Base-by-base conservation (phyloP, 2,888 invertebrate species). In the Melinaea marsaeus region DNA sequence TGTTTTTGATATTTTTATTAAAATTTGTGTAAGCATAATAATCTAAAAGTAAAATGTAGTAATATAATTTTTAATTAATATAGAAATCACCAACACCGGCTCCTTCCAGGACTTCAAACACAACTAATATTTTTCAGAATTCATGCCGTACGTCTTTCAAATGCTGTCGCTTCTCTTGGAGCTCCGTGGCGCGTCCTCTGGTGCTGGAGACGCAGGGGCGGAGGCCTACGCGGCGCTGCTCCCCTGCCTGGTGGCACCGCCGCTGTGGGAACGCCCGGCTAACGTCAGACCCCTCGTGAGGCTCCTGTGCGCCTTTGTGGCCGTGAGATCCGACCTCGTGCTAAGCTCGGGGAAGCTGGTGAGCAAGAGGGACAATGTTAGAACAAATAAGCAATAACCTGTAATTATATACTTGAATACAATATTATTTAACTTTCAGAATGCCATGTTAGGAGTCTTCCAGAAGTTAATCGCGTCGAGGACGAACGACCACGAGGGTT, bases 71-170 rank as follows among this genome's bases (percentile, higher is more conserved):
- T 22, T 22, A 22, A 22, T 1, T 1, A 22, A 22, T 22, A 22
- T 22, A 22, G 22, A 22, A 22, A 22, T 22, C 22, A 22, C 22
- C 22, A 22, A 22, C 22, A 22, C 22, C 22, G 22, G 22, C 22
- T 22, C 1, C 22, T 22, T 22, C 22, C 22, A 22, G 22, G 22
- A 22, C 22, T 22, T 22, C 22, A 22, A 22, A 45, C 35, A 11
- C n/a, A 57, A 47, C 57, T 4, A 22, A 3, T 51, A 11, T 37
- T 65, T 91, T 83, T 35, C 92, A 94, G 99, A 99, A 84, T 99
- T 99, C 90, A 96, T 99, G 87, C 99, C 99, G 0, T 99, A 99
- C 86, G 97, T 98, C 57, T 99, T 99, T 84, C 99, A 99, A 96
- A 95, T 99, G 88, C 90, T 99, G 51, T 97, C 98, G 0, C 90